These are phyloP conservation scores for Terrapene triunguis DNA, from an alignment of 2,113 vertebrate genomes.

Conservation along the genomic window DNA sequence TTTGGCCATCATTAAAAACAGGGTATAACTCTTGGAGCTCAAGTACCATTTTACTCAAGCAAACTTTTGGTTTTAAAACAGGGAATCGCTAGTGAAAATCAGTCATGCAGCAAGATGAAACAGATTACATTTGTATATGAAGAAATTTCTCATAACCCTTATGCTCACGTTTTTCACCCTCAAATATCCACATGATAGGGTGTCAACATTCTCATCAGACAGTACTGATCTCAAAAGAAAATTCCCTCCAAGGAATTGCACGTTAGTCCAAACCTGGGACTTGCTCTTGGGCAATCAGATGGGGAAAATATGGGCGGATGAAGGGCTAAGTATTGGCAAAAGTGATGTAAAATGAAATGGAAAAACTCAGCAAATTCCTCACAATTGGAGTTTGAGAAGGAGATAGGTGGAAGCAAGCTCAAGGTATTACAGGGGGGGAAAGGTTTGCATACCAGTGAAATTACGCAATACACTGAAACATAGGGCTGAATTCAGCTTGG, in stretches of 20 bases:
- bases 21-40: too few species aligned
- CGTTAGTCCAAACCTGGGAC: accelerated
- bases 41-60: too few species aligned
- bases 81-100: not conserved
- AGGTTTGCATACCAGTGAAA: not conserved
- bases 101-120: not conserved
- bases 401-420: not conserved
- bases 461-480: not conserved
- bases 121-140: not conserved
- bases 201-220: accelerated
- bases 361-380: not conserved
- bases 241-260: not conserved
- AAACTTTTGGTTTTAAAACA: too few species aligned
- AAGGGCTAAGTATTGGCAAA: not conserved
- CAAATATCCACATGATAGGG: not conserved
- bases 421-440: not conserved
- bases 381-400: too few species aligned
- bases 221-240: not conserved
- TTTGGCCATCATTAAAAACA: accelerated
- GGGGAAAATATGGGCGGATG: not conserved
- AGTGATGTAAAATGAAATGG: not conserved
- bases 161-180: not conserved
- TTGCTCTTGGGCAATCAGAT: not conserved
- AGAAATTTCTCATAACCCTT: not conserved
- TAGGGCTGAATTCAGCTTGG: not conserved